A percentile compares a stretch with the other conserved stretches of the same genome.
Evolutionary conservation across 2,888 invertebrate species (phyloP).

Genomic region (Leptogaster cylindrica): DNA sequence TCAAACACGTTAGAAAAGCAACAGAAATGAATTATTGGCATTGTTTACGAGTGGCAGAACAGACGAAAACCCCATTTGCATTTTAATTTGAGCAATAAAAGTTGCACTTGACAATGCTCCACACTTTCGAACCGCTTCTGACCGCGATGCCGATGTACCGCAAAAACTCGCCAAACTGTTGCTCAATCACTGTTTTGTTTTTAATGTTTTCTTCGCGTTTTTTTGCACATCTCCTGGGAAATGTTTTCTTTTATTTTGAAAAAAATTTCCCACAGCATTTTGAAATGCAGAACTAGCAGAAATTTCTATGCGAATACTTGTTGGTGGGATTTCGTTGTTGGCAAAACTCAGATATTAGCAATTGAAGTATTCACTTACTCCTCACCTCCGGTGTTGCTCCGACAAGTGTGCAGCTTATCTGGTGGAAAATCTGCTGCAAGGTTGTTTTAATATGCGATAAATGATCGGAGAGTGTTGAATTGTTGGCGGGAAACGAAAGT

Average conservation of each 20-base stretch:
- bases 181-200: neutral
- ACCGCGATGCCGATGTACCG: too few species aligned
- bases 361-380: too few species aligned
- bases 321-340: too few species aligned
- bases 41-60: too few species aligned
- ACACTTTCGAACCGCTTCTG: too few species aligned
- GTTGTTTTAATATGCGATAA: constrained; percentile 45
- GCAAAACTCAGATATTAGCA: too few species aligned
- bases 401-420: constrained; percentile 39
- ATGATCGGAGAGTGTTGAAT: constrained; percentile 43
- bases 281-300: constrained; percentile 6
- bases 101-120: neutral
- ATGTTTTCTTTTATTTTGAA: neutral
- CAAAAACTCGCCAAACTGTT: too few species aligned
- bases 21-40: too few species aligned
- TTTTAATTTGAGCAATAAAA: constrained; percentile 3
- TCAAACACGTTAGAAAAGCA: too few species aligned
- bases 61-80: constrained; percentile 5
- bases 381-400: too few species aligned
- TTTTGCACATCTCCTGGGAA: neutral
- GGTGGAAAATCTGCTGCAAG: constrained; percentile 41
- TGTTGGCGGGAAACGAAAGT: constrained; percentile 44
- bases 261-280: constrained; percentile 34
- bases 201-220: too few species aligned
- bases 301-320: constrained; percentile 4